Percentiles rank a stretch among this genome's conserved stretches.
These are phyloP conservation scores for Carlito syrichta DNA, from an alignment of 2,113 vertebrate genomes.

Conservation along the genomic window DNA sequence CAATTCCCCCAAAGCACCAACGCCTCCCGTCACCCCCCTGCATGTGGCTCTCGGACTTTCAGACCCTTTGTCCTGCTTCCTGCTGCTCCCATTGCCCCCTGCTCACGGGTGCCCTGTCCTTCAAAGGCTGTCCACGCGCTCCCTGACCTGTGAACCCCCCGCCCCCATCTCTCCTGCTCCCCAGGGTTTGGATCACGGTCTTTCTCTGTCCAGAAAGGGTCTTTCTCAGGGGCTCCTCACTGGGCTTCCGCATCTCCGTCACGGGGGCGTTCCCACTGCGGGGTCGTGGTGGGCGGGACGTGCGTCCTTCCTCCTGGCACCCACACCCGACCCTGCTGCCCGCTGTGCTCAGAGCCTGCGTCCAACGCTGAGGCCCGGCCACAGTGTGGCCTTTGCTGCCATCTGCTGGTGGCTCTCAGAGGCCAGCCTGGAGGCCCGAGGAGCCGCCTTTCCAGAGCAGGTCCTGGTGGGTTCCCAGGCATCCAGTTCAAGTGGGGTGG, in stretches of 20 bases:
- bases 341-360: too few species aligned
- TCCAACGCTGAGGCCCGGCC: too few species aligned
- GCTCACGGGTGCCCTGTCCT: not conserved
- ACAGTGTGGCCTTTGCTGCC: slow-evolving; percentile 22
- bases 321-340: too few species aligned
- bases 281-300: too few species aligned
- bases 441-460: not conserved
- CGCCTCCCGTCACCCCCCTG: fast-evolving
- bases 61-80: not conserved
- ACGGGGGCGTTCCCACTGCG: fast-evolving
- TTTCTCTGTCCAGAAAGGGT: too few species aligned
- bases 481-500: not conserved
- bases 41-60: fast-evolving
- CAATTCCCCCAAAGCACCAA: fast-evolving
- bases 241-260: fast-evolving
- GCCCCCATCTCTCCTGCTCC: not conserved
- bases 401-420: not conserved
- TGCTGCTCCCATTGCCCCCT: not conserved
- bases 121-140: not conserved
- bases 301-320: too few species aligned
- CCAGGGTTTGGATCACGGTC: not conserved
- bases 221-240: not conserved
- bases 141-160: fast-evolving
- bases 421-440: not conserved
- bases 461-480: too few species aligned